A percentile compares a stretch with the other conserved stretches of the same genome.
Evolutionary conservation across 2,888 invertebrate genomes (phyloP).

Genomic region (Mythimna ferrago): DNA sequence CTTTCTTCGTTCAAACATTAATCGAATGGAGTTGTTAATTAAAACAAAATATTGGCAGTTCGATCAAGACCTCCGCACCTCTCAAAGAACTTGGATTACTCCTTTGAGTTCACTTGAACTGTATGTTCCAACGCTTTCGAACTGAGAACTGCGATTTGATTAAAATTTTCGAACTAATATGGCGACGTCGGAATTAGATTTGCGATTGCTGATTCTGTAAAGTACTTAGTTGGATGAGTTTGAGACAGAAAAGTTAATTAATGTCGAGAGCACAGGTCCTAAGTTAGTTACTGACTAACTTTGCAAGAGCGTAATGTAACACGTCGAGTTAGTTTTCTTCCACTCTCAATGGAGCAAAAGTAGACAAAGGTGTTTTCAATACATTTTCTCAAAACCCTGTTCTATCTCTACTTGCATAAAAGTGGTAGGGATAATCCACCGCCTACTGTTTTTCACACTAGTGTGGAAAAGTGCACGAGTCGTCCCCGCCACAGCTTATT

Average conservation of each 20-base stretch:
- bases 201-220: slow-evolving; percentile 20
- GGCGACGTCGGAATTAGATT: slow-evolving; percentile 7
- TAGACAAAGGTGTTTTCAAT: background rate
- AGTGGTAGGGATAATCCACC: too few relatives aligned
- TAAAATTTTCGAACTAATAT: slow-evolving; percentile 32
- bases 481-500: too few relatives aligned
- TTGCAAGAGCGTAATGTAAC: background rate
- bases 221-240: slow-evolving; percentile 25
- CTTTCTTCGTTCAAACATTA: slow-evolving; percentile 41
- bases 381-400: too few relatives aligned
- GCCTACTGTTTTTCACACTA: too few relatives aligned
- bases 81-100: slow-evolving; percentile 22
- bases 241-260: slow-evolving; percentile 34
- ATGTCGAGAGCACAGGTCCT: slow-evolving; percentile 7
- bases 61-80: slow-evolving; percentile 11
- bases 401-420: too few relatives aligned
- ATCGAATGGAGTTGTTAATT: slow-evolving; percentile 53
- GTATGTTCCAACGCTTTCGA: slow-evolving; percentile 17
- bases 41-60: slow-evolving; percentile 57
- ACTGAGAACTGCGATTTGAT: slow-evolving; percentile 32
- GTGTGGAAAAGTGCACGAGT: too few relatives aligned
- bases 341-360: background rate
- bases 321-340: slow-evolving; percentile 1
- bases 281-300: slow-evolving; percentile 10
- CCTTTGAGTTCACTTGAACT: slow-evolving; percentile 20